Base-by-base conservation (phyloP, 2,113 vertebrate species). In the Neodon shergylaensis region DNA sequence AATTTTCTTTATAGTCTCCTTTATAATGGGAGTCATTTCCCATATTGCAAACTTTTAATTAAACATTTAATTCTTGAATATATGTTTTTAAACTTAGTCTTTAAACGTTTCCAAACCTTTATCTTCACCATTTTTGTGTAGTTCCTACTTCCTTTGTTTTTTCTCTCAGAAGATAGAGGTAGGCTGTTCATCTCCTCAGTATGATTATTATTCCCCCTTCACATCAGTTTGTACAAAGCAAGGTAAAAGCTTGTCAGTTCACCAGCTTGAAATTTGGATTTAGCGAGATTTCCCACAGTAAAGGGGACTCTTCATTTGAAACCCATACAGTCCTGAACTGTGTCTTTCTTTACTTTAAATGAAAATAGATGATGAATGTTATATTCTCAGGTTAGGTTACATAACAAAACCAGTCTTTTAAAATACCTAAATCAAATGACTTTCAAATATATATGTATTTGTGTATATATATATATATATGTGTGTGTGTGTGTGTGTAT, bases 381-480 rank as follows among this genome's bases (percentile, higher is more conserved):
- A 13, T 21, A 73, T 84, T 79, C 11, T 96, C 28, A n/a, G n/a
- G 3, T 92, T 92, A 83, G 28, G 47, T 94, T 92, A 95, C 7
- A n/a, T 93, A 73, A 72, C 17, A 94, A 92, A 61, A 91, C 81
- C 21, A 90, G 52, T 76, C 33, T 28, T 93, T 90, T 76, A 96
- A 88, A 95, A 86, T 95, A 82, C 81, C 54, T 81, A 74, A 97
- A 68, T 93, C 54, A 84, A 90, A 42, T 85, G 14, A 90, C 31
- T 90, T 91, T 83, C 76, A 74, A 85, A 63, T 92, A 96, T 79
- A 91, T 91, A 91, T 39, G 7, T 44, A 58, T 19, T 6, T 58
- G 6, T 58, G 1, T 58, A 54, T 13, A 16, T 54, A 13, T 54
- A 54, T 54, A 54, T 54, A 1, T 58, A 5, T 58, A 0, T 54